A percentile compares a stretch with the other conserved stretches of the same genome.
phyloP scores from a whole-genome alignment of 2,113 vertebrate species.

The Indri indri region DNA sequence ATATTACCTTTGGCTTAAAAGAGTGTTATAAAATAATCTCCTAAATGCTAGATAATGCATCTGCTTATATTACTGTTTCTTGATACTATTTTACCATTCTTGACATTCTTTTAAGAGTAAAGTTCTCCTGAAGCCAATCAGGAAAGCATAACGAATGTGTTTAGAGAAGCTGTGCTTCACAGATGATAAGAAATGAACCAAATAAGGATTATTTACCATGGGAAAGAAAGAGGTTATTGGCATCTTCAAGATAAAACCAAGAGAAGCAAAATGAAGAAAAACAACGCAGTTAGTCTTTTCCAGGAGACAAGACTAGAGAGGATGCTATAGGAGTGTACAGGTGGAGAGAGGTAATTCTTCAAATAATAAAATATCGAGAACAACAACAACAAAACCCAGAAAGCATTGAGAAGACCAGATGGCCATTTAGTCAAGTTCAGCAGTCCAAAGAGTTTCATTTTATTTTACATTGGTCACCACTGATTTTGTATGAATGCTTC shows the following conservation, averaged over 20 bases:
- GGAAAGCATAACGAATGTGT: conserved; percentile 50
- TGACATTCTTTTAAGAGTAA: conserved; percentile 19
- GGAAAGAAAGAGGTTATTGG: background rate
- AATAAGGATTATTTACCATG: conserved; percentile 26
- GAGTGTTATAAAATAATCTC: background rate
- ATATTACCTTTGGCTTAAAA: background rate
- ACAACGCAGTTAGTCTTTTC: background rate
- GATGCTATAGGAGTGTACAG: background rate
- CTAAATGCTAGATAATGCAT: background rate
- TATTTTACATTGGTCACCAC: background rate
- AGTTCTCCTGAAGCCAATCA: background rate
- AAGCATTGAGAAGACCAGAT: background rate
- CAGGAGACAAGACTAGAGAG: background rate
- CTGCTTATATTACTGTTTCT: background rate
- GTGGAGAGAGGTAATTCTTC: background rate
- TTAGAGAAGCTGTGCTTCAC: conserved; percentile 39
- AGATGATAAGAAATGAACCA: conserved; percentile 21
- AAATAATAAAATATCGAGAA: background rate
- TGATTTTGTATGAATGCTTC: background rate
- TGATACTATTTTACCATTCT: conserved; percentile 34
- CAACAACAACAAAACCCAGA: background rate
- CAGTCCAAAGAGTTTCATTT: background rate
- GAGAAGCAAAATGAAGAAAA: conserved; percentile 33
- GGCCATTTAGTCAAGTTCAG: background rate
- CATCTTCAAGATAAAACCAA: conserved; percentile 35